Conservation (phyloP, 2,797 vertebrate genomes). For the Thamnophis elegans region DNA sequence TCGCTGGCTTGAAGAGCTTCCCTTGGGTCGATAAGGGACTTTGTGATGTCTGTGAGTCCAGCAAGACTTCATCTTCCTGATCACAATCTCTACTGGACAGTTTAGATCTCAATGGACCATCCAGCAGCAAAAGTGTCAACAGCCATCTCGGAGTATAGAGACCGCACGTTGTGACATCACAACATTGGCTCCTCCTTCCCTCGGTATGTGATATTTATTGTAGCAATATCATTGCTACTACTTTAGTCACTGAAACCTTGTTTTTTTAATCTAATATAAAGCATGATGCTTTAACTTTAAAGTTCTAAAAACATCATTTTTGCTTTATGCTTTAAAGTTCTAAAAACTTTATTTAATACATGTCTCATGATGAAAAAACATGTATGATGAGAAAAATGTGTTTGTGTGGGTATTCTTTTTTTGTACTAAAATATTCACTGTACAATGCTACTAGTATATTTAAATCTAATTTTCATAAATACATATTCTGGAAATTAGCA, state of each 20-base stretch:
- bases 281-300: not conserved
- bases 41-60: too few relatives aligned
- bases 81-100: too few relatives aligned
- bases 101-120: too few relatives aligned
- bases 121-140: too few relatives aligned
- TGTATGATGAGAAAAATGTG: not conserved
- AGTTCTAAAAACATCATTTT: not conserved
- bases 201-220: not conserved
- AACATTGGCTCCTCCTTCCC: too few relatives aligned
- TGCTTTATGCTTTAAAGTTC: not conserved
- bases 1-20: too few relatives aligned
- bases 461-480: not conserved
- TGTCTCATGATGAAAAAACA: not conserved
- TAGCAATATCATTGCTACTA: slow-evolving; percentile 2
- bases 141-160: too few relatives aligned
- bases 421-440: not conserved
- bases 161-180: too few relatives aligned
- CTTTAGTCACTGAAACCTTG: not conserved
- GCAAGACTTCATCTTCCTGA: too few relatives aligned
- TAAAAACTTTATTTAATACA: not conserved
- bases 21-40: too few relatives aligned
- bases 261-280: not conserved
- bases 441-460: not conserved
- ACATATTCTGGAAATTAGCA: not conserved
- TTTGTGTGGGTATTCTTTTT: not conserved